These are phyloP conservation scores for Gallinago solitaria DNA, from an alignment of 2,797 vertebrate species.

Conservation along the genomic window DNA sequence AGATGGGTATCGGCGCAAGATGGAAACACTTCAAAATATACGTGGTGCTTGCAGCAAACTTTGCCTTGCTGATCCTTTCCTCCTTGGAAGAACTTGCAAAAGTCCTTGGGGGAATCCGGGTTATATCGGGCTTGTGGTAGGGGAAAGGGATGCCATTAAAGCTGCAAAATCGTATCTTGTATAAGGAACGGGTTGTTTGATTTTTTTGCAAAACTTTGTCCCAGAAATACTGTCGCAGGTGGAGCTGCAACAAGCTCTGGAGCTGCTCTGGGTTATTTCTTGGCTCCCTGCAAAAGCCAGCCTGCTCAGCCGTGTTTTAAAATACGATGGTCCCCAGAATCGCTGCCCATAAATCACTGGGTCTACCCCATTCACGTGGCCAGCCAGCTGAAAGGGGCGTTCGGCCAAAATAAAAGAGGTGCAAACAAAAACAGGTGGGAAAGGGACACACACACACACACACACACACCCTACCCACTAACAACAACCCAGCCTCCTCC, in stretches of 20 bases:
- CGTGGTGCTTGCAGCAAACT: constrained; percentile 31
- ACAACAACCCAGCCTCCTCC: background rate
- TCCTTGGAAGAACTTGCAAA: background rate
- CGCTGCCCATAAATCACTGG: background rate
- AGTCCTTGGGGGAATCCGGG: background rate
- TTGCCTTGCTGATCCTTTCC: background rate
- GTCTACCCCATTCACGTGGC: accelerated
- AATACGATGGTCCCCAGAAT: background rate
- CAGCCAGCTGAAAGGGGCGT: background rate
- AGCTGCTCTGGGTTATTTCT: background rate
- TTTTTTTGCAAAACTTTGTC: background rate
- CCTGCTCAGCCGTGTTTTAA: background rate
- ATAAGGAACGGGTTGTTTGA: accelerated
- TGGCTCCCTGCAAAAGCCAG: background rate
- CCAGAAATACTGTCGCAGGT: background rate
- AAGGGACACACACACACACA: too few relatives aligned
- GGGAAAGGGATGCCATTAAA: background rate
- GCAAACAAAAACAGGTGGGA: background rate
- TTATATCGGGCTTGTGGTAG: background rate
- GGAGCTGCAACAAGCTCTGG: background rate
- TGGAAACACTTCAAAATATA: constrained; percentile 58
- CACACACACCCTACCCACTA: background rate
- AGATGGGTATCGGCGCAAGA: constrained; percentile 21
- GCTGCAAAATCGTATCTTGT: background rate
- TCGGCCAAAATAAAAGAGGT: background rate